Percentiles rank a stretch among this genome's conserved stretches.
Conservation (phyloP, 2,113 vertebrate genomes). For the Myrmecophaga tridactyla region DNA sequence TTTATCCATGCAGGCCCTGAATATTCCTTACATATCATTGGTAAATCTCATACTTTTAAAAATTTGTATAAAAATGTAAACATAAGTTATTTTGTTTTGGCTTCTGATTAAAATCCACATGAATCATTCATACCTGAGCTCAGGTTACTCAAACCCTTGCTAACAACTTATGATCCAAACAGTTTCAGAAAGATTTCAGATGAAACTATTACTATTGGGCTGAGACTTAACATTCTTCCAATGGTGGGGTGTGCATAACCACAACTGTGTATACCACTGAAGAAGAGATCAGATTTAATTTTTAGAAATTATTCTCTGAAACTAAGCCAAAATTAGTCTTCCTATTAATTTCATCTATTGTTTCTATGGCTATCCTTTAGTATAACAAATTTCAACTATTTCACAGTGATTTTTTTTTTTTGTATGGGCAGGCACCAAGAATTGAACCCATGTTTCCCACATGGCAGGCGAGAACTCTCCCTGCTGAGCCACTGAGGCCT, state of each 20-base stretch:
- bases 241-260: background rate
- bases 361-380: background rate
- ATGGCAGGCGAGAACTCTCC: no score
- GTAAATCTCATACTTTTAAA: background rate
- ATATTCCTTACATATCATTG: background rate
- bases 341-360: background rate
- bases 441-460: no score
- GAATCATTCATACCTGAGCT: background rate
- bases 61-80: background rate
- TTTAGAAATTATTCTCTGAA: background rate
- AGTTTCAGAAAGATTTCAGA: background rate
- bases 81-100: background rate
- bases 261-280: background rate
- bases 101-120: slow-evolving; percentile 22
- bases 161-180: background rate
- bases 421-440: no score
- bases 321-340: background rate
- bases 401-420: no score
- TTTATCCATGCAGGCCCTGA: background rate
- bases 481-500: no score
- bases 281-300: background rate
- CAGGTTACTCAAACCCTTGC: background rate
- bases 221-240: background rate
- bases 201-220: background rate
- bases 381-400: background rate